A percentile compares a stretch with the other conserved stretches of the same genome.
Conservation (phyloP, 2,113 vertebrate genomes). For the human (Homo sapiens) region DNA sequence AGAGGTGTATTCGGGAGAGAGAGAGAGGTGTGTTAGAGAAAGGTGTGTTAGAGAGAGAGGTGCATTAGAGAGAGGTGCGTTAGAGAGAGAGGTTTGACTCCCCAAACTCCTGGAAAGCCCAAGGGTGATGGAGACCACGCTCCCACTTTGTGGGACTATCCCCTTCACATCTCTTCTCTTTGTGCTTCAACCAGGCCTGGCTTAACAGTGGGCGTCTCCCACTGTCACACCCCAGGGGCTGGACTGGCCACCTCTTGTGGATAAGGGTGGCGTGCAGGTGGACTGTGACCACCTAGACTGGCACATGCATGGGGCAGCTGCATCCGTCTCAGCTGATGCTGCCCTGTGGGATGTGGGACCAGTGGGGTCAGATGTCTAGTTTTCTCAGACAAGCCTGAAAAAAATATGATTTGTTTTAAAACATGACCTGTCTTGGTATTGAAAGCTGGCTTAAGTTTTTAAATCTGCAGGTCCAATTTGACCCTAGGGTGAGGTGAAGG, state of each 20-base stretch:
- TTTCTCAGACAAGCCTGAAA: conserved; percentile 8
- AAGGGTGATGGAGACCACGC: neutral
- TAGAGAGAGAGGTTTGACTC: too few relatives aligned
- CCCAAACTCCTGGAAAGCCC: neutral
- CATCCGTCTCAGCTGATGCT: neutral
- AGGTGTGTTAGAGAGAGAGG: too few relatives aligned
- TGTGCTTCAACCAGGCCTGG: neutral
- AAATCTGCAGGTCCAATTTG: neutral
- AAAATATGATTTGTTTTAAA: neutral
- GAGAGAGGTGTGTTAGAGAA: too few relatives aligned
- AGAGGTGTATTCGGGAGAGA: too few relatives aligned
- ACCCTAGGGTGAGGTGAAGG: neutral
- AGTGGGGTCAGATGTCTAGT: neutral
- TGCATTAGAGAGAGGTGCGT: too few relatives aligned
- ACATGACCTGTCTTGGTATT: neutral
- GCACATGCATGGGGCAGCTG: neutral
- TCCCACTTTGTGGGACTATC: neutral
- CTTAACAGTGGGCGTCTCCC: too few relatives aligned
- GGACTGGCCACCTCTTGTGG: neutral
- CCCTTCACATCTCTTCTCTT: neutral
- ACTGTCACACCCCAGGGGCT: neutral
- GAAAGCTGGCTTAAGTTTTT: neutral
- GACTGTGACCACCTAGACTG: neutral
- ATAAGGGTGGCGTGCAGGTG: neutral
- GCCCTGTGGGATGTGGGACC: neutral